These are phyloP conservation scores for Leucozona laternaria DNA, from an alignment of 2,888 invertebrate genomes.

Conservation along the genomic window DNA sequence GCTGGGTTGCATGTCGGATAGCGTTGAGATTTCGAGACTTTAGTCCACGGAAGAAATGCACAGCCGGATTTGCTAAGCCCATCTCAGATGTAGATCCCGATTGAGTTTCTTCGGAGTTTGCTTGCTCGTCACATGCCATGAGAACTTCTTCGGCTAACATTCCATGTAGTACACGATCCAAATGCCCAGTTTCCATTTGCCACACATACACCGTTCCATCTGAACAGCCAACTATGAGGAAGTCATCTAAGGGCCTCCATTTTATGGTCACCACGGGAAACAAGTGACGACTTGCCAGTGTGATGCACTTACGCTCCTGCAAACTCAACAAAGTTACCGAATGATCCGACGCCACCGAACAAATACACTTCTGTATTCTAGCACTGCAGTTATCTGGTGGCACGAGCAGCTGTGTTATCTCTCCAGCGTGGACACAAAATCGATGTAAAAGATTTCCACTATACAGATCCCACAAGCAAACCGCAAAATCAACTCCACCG, in stretches of 20 bases:
- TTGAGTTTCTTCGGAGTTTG: constrained; percentile 77
- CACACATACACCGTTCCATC: constrained; percentile 99
- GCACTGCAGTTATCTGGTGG: constrained; percentile 96
- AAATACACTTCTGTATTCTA: constrained; percentile 96
- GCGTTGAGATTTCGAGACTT: constrained; percentile 97
- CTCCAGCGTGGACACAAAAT: constrained; percentile 99
- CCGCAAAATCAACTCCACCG: constrained; percentile 99
- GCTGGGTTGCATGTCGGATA: constrained; percentile 95
- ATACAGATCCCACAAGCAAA: constrained; percentile 96
- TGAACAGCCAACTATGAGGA: constrained; percentile 98
- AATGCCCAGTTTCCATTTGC: constrained; percentile 99
- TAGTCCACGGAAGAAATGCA: constrained; percentile 96
- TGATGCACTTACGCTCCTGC: constrained; percentile 95
- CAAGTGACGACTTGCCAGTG: constrained; percentile 93
- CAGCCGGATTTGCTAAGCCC: constrained; percentile 95
- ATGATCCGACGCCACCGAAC: constrained; percentile 98
- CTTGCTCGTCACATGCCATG: constrained; percentile 95
- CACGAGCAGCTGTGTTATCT: constrained; percentile 96
- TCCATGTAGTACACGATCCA: constrained; percentile 97
- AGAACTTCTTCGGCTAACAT: constrained; percentile 98
- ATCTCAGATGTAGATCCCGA: constrained; percentile 85
- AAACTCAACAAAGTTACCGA: constrained; percentile 96
- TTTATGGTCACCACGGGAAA: constrained; percentile 98
- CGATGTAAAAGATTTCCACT: constrained; percentile 94
- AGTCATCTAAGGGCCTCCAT: constrained; percentile 98